Percentiles rank a stretch among this genome's conserved stretches.
Evolutionary conservation across 1,140 invertebrate genomes (phyloP).

Genomic region (Lordiphosa clarofinis): DNA sequence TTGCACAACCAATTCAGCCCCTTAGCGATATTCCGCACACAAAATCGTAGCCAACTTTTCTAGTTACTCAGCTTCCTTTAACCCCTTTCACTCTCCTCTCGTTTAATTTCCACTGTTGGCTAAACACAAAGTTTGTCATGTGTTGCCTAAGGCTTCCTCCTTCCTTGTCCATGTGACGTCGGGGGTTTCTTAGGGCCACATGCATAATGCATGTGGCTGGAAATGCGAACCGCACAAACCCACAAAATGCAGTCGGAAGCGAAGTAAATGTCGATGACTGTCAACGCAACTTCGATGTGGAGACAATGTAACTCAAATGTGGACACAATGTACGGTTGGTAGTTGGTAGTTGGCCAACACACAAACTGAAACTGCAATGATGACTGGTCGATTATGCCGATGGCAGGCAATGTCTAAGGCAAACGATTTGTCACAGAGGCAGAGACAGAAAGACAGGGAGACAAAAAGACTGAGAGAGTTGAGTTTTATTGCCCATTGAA

Average conservation of each 20-base stretch:
- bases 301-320: conserved; percentile 73
- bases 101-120: conserved; percentile 61
- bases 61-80: background rate
- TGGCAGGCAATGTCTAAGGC: conserved; percentile 64
- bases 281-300: conserved; percentile 67
- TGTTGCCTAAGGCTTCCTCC: conserved; percentile 36
- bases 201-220: conserved; percentile 59
- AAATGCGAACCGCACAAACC: conserved; percentile 42
- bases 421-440: conserved; percentile 72
- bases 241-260: conserved; percentile 37
- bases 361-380: conserved; percentile 55
- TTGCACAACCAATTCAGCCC: conserved; percentile 19
- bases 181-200: conserved; percentile 7
- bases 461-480: conserved; percentile 4
- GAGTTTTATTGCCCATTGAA: conserved; percentile 58
- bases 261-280: conserved; percentile 45
- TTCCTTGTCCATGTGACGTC: background rate
- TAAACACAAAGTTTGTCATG: conserved; percentile 66
- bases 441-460: conserved; percentile 12
- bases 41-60: conserved; percentile 11
- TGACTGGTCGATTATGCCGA: conserved; percentile 75
- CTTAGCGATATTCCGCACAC: conserved; percentile 4
- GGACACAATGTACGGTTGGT: conserved; percentile 54
- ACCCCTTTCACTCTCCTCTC: conserved; percentile 7
- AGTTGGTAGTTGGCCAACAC: conserved; percentile 13